Evolutionary conservation across 1,140 invertebrate species (phyloP), one percentile per base, ranked within the genome.

Genomic region (Bicyclus anynana): DNA sequence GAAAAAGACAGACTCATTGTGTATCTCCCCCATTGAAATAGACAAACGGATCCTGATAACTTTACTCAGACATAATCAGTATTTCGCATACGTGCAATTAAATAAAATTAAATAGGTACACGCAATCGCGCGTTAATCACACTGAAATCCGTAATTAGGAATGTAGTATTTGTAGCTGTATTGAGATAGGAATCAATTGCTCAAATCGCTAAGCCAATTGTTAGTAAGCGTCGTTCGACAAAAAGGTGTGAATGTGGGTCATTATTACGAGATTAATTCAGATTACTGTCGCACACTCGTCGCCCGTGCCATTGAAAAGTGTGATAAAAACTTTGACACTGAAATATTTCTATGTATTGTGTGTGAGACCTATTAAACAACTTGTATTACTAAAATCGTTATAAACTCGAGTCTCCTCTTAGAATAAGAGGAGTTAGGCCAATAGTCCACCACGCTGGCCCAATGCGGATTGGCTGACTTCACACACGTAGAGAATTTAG

Each of bases 191-290:
- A 40, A 61, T 61, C 52, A 59, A 53, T 68, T 68, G 66, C 62
- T 61, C 46, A 62, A 59, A 68, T 47, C 53, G 17, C 33, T 37
- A 59, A 50, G 50, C 46, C 61, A 42, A 58, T 65, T 58, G 67
- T 62, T 62, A n/a, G 44, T 53, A 50, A 59, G 58, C 46, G 53
- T 33, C 14, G 47, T 44, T 59, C 49, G 35, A 38, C 50, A 65
- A 65, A 65, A 69, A 69, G 59, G 67, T 69, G 67, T 51, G 67
- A 69, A 69, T 61, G 48, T 57, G 42, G 52, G 67, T 59, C 59
- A 59, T 60, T 64, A 64, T 64, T 62, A 68, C 66, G 52, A 62
- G 62, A 65, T 53, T 38, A 52, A 1, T 26, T 5, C 18, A 44
- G 26, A 48, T 0, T 29, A 7, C n/a, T 54, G 48, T 58, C 57